Percentiles rank a stretch among this genome's conserved stretches.
Conservation (phyloP, 2,113 vertebrate genomes). For the Corythornis madagascariensis region DNA sequence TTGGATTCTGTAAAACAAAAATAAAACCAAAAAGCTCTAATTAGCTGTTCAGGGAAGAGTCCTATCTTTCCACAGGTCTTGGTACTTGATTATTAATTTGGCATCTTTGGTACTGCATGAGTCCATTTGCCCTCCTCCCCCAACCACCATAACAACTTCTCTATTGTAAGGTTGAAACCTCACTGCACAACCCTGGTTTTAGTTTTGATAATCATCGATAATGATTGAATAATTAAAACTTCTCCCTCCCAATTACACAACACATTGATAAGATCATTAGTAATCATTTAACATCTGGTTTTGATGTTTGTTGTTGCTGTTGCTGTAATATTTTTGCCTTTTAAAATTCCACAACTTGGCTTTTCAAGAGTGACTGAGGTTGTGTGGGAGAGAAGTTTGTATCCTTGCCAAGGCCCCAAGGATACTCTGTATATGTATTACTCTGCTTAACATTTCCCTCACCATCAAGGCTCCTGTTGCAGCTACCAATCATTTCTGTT, state of each 20-base stretch:
- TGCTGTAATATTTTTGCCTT: slow-evolving; percentile 37
- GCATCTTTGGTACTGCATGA: not conserved
- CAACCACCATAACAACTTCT: not conserved
- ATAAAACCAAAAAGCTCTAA: not conserved
- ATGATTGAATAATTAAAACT: not conserved
- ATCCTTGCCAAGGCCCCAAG: not conserved
- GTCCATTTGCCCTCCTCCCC: not conserved
- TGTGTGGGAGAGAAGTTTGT: slow-evolving; percentile 20
- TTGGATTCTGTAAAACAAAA: not conserved
- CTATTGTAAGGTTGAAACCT: not conserved
- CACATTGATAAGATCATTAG: not conserved
- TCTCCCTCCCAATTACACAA: not conserved
- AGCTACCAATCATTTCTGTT: not conserved
- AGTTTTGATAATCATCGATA: not conserved
- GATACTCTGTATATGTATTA: not conserved
- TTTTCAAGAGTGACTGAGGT: slow-evolving; percentile 3
- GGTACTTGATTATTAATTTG: not conserved
- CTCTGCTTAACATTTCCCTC: not conserved
- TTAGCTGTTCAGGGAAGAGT: not conserved
- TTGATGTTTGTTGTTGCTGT: slow-evolving; percentile 5
- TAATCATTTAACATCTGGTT: not conserved
- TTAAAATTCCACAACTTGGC: slow-evolving; percentile 21
- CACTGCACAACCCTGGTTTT: not conserved
- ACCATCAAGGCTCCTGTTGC: not conserved
- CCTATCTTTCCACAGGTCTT: not conserved